These are phyloP conservation scores for Lamprologus lemairii DNA, from an alignment of 2,113 vertebrate genomes.

Conservation along the genomic window DNA sequence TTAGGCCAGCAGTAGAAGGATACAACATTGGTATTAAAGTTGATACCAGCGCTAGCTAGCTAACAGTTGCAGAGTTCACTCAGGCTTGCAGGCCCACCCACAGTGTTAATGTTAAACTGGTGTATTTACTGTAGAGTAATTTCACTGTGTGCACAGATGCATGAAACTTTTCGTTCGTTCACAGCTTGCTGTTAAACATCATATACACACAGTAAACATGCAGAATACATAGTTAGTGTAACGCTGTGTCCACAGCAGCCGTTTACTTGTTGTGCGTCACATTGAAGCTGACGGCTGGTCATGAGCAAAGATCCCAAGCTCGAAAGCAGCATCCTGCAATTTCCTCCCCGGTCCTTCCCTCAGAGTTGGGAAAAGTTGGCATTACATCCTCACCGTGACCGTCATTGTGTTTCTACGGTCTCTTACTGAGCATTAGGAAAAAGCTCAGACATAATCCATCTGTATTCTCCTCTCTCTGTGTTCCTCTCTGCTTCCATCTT, in stretches of 20 bases:
- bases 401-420: accelerated
- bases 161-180: background rate
- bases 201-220: background rate
- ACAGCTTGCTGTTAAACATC: background rate
- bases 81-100: accelerated
- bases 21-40: background rate
- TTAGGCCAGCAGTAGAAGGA: background rate
- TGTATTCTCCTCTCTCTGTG: accelerated
- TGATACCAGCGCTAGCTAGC: background rate
- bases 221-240: accelerated
- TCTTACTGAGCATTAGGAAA: background rate
- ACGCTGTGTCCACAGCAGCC: background rate
- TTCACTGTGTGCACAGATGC: background rate
- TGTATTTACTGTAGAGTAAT: background rate
- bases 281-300: background rate
- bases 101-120: background rate
- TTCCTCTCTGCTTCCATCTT: background rate
- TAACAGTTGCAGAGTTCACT: background rate
- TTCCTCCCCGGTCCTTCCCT: background rate
- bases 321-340: background rate
- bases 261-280: background rate
- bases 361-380: background rate
- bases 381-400: background rate
- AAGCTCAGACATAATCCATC: background rate
- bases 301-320: background rate